A percentile compares a stretch with the other conserved stretches of the same genome.
Conservation (phyloP, 2,797 vertebrate genomes). For the Thamnophis elegans region DNA sequence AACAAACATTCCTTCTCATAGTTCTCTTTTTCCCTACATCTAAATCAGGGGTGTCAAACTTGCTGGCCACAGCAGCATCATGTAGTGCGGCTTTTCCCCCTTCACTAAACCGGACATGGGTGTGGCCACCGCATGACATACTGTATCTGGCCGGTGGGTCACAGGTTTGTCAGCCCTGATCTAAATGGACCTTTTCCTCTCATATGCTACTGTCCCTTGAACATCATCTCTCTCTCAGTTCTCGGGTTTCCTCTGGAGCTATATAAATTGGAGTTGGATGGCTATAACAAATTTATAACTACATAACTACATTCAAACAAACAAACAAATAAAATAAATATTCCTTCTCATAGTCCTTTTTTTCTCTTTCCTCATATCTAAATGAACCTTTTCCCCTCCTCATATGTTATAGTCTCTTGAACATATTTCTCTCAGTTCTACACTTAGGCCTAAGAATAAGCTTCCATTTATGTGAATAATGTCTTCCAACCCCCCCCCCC, state of each 20-base stretch:
- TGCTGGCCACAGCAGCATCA: rapidly evolving
- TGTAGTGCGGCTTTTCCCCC: too few species aligned
- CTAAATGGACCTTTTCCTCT: too few species aligned
- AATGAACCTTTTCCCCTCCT: not conserved
- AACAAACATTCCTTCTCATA: not conserved
- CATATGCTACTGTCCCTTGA: too few species aligned
- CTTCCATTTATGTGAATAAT: not conserved
- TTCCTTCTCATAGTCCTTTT: not conserved
- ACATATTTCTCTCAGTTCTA: not conserved
- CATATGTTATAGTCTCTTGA: not conserved
- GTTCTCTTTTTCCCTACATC: not conserved
- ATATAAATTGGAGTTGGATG: not conserved
- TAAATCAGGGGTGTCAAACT: not conserved
- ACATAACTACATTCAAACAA: not conserved
- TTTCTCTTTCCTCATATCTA: not conserved
- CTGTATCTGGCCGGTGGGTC: too few species aligned
- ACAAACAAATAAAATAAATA: not conserved
- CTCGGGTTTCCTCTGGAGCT: not conserved
- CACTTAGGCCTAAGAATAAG: not conserved
- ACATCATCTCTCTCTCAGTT: too few species aligned
- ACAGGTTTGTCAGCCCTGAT: too few species aligned
- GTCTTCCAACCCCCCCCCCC: rapidly evolving
- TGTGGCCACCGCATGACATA: too few species aligned
- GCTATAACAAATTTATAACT: not conserved
- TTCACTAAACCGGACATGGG: too few species aligned